Base-by-base conservation (phyloP, 2,888 invertebrate genomes). In the Plebejus anna region DNA sequence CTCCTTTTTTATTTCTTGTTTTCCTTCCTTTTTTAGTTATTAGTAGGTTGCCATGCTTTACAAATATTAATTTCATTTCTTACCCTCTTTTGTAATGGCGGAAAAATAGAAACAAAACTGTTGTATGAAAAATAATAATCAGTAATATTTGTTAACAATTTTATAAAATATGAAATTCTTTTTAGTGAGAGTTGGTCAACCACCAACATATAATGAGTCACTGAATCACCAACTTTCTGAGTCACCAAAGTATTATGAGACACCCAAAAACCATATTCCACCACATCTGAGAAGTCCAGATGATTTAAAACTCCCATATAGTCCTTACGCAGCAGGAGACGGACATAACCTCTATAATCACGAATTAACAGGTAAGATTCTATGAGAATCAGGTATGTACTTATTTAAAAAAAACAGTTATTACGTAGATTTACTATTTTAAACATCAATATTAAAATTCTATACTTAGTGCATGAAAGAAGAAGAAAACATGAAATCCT, bases 121-220 rank as follows among this genome's bases (percentile, higher is more conserved):
- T 55, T 4, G 16, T 55, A 16, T 55, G 16, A 16, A 55, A 55
- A 16, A 55, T 55, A 55, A 4, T 13, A 1, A 55, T 55, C 4
- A 16, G 55, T 55, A 16, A 22, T 22, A 22, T 22, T 5, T 70
- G 16, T n/a, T 57, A 61, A 55, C 36, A 55, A 0, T 55, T 55
- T 55, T 16, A 55, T 7, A 5, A 28, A 28, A 7, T 61, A 71
- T 66, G 32, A 32, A 11, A 32, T 32, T 13, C 22, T 42, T 42
- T 84, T 78, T 86, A 77, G 79, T 84, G 73, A 86, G 88, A 79
- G 80, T 89, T 75, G 91, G 88, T 0, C 78, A 88, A 57, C 91
- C 91, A 2, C 93, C 93, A 2, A 90, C 92, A 28, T 94, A 92
- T 84, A 88, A 90, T 72, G 92, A 94, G 80, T 91, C 92, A 1